Evolutionary conservation across 2,888 invertebrate genomes (phyloP).

Genomic region (Chironomus tentans): DNA sequence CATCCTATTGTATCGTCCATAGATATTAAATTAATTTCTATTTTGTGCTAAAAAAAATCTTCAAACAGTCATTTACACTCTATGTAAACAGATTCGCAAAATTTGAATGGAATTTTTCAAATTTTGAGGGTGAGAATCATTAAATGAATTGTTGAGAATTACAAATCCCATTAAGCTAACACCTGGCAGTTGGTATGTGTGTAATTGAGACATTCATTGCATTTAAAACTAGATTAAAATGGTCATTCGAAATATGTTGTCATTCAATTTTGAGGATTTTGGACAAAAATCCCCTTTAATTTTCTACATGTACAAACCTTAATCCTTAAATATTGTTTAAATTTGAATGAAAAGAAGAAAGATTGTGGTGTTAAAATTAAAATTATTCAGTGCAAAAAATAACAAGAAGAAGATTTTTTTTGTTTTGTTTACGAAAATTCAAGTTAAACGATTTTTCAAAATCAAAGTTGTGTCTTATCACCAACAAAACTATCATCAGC

Average conservation of each 20-base stretch:
- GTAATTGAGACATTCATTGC: not conserved
- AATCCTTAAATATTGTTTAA: not conserved
- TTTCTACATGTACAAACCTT: not conserved
- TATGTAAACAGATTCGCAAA: not conserved
- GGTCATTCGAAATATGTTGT: not conserved
- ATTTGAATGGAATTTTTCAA: not conserved
- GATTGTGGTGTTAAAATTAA: not conserved
- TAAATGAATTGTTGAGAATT: not conserved
- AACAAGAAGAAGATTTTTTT: not conserved
- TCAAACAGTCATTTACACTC: not conserved
- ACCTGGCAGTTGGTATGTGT: not conserved
- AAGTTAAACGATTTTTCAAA: too few relatives aligned
- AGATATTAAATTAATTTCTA: too few relatives aligned
- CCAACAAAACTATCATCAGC: not conserved
- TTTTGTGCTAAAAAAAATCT: too few relatives aligned
- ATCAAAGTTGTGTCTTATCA: not conserved
- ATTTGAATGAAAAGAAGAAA: not conserved
- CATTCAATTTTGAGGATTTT: not conserved
- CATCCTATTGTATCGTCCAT: too few relatives aligned
- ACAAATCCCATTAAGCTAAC: not conserved
- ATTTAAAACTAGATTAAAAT: slow-evolving; percentile 1
- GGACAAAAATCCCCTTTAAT: not conserved
- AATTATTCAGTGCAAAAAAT: not conserved
- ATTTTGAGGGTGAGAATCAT: not conserved
- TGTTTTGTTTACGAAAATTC: too few relatives aligned